These are phyloP conservation scores for Drosophila cognata DNA, from an alignment of 2,888 invertebrate species.

Conservation along the genomic window DNA sequence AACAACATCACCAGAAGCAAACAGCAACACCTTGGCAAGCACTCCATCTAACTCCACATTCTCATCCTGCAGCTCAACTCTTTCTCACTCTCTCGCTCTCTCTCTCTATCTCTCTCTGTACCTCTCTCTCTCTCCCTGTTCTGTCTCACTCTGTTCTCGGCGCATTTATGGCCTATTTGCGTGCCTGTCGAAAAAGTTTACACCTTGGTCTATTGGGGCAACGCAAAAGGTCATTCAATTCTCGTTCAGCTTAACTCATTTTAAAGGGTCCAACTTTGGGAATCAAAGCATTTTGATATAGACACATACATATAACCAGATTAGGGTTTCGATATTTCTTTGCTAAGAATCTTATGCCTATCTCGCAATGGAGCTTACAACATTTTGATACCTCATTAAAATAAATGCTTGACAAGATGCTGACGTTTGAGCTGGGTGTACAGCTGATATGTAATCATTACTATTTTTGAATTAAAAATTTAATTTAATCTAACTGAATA, in stretches of 20 bases:
- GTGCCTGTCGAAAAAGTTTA: conserved; percentile 57
- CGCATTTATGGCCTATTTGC: conserved; percentile 58
- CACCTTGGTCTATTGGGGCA: conserved; percentile 43
- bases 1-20: conserved; percentile 3
- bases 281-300: neutral
- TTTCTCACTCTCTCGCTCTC: neutral
- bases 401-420: neutral
- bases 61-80: neutral
- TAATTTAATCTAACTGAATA: neutral
- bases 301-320: neutral
- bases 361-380: neutral
- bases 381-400: neutral
- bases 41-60: conserved; percentile 7
- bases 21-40: conserved; percentile 48
- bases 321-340: neutral
- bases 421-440: neutral
- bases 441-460: neutral
- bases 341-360: neutral
- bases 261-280: conserved; percentile 5
- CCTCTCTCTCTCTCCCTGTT: neutral
- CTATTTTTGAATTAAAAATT: neutral
- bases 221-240: conserved; percentile 40
- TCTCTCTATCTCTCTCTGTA: too few relatives aligned
- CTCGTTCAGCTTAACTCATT: conserved; percentile 1
- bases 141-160: neutral